These are phyloP conservation scores for Amblyornis subalaris DNA, from an alignment of 2,113 vertebrate species.

Conservation along the genomic window DNA sequence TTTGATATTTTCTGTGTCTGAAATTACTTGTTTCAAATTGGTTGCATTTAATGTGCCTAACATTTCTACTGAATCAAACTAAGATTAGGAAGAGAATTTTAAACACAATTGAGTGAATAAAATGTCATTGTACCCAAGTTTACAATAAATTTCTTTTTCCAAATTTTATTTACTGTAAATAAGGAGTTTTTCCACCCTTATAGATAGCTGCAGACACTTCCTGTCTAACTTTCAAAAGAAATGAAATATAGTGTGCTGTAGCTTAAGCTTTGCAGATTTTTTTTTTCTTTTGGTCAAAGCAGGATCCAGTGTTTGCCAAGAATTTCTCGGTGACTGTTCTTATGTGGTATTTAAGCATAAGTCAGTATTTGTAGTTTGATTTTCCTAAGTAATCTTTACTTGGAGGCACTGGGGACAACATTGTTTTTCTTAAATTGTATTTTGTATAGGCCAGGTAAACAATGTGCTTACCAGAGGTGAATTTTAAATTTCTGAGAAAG, in stretches of 20 bases:
- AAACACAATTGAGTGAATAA: background rate
- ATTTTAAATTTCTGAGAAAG: background rate
- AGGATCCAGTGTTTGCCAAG: background rate
- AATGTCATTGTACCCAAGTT: background rate
- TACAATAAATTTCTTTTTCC: background rate
- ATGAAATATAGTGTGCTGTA: background rate
- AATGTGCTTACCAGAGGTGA: background rate
- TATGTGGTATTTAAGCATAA: background rate
- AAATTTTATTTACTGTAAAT: background rate
- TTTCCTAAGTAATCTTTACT: background rate
- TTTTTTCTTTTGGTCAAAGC: background rate
- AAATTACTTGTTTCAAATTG: background rate
- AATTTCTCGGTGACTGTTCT: background rate
- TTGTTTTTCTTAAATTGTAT: background rate
- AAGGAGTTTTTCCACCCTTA: accelerated
- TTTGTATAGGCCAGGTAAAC: background rate
- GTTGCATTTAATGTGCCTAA: background rate
- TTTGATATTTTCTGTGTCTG: background rate
- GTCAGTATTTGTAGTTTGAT: background rate
- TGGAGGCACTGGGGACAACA: background rate
- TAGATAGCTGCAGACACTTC: background rate
- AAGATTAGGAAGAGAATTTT: background rate
- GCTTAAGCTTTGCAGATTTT: background rate
- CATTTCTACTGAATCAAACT: background rate
- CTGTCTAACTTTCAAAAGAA: background rate